Conservation (phyloP, 92 coral and sea anemone species). For the Phenganax marumi region DNA sequence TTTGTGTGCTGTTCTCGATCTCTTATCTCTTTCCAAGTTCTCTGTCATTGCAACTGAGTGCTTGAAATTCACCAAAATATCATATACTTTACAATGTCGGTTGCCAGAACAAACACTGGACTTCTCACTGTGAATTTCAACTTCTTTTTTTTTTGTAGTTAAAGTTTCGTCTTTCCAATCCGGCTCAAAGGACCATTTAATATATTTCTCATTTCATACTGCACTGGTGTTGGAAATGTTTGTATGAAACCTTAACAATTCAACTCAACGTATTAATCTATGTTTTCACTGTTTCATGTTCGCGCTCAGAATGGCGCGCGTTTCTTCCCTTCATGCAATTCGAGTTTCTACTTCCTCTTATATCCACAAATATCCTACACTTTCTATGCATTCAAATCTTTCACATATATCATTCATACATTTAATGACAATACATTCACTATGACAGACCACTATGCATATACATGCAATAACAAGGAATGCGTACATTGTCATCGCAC, state of each 20-base stretch:
- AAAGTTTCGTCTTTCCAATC: slow-evolving; percentile 2
- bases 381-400: too few relatives aligned
- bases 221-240: slow-evolving; percentile 7
- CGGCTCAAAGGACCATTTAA: slow-evolving; percentile 8
- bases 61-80: not conserved
- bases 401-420: too few relatives aligned
- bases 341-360: not conserved
- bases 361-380: not conserved
- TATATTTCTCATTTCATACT: not conserved
- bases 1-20: slow-evolving; percentile 30
- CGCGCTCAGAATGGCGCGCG: too few relatives aligned
- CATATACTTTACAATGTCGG: not conserved
- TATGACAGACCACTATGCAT: too few relatives aligned
- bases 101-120: not conserved
- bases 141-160: not conserved
- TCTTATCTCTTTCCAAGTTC: slow-evolving; percentile 35
- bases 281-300: too few relatives aligned
- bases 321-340: too few relatives aligned
- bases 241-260: not conserved
- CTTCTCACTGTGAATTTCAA: not conserved
- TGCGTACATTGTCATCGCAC: too few relatives aligned
- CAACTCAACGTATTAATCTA: too few relatives aligned
- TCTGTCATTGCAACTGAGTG: too few relatives aligned
- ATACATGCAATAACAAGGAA: too few relatives aligned
- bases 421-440: too few relatives aligned